These are phyloP conservation scores for Beris chalybata DNA, from an alignment of 2,888 invertebrate genomes.

Conservation along the genomic window DNA sequence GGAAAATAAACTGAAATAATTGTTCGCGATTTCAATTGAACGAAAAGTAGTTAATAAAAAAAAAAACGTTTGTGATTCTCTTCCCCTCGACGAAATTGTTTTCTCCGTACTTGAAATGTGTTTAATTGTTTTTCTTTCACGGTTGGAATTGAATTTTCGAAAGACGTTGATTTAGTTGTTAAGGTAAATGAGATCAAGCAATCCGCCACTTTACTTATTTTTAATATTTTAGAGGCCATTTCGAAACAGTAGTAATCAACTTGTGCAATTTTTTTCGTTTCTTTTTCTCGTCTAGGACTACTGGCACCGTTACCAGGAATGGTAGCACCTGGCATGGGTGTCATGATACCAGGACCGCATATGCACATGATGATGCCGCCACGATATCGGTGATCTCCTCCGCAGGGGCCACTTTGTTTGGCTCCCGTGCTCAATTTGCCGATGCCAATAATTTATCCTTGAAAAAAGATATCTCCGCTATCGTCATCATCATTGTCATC, in stretches of 20 bases:
- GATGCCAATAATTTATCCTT: constrained; percentile 53
- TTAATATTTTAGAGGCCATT: constrained; percentile 33
- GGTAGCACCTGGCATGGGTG: constrained; percentile 56
- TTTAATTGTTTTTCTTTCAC: constrained; percentile 26
- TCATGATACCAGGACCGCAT: constrained; percentile 58
- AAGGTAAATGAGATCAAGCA: constrained; percentile 27
- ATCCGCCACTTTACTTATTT: constrained; percentile 37
- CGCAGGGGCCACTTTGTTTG: constrained; percentile 54
- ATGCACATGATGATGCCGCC: constrained; percentile 75
- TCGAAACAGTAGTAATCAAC: constrained; percentile 27
- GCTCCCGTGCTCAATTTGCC: constrained; percentile 52
- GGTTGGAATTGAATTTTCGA: constrained; percentile 25
- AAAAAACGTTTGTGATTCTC: too few species aligned
- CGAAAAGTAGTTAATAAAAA: too few species aligned
- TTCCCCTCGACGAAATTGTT: constrained; percentile 27
- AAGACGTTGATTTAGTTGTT: constrained; percentile 28
- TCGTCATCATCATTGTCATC: constrained; percentile 11
- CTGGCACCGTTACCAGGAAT: constrained; percentile 52
- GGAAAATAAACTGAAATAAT: not conserved
- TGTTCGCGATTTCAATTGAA: too few species aligned
- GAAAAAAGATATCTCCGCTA: constrained; percentile 37
- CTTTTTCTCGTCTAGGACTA: constrained; percentile 46
- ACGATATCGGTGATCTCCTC: constrained; percentile 83
- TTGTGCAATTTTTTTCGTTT: constrained; percentile 36
- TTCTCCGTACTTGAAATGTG: constrained; percentile 33